Base-by-base conservation (phyloP, 1,140 invertebrate species). In the Armadillidium nasatum region DNA sequence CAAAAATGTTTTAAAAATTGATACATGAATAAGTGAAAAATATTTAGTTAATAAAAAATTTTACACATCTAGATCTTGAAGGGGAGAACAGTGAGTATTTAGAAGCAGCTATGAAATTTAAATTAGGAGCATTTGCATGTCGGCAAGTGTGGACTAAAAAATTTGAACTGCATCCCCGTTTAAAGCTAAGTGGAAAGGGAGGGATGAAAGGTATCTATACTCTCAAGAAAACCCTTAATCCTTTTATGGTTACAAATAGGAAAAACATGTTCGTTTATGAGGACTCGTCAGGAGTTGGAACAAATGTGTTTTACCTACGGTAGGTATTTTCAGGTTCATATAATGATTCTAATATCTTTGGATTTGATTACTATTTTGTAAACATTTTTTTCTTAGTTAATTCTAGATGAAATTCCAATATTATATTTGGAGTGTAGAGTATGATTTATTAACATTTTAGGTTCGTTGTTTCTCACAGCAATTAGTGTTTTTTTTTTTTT, bases 191-290 rank as follows among this genome's bases (percentile, higher is more conserved):
- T 50, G 67, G 77, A 22, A 80, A 80, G 68, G 77, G 75, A 66
- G 75, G 75, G 23, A 80, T 76, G 75, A 75, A 80, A 82, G 87
- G 86, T 70, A 80, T 88, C 15, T 82, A 85, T 77, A 85, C 90
- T 11, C 84, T 93, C 22, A 87, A 89, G 74, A 87, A 87, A 22
- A 89, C 91, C 7, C 84, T 93, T 2, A 90, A 89, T 81, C 88
- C 90, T 54, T 91, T 93, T 81, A 89, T 89, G 0, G 91, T 94
- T 0, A 88, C 87, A 74, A 93, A 94, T 82, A 85, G 92, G 70
- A 89, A 85, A 71, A 93, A 94, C 82, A 93, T 93, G 91, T 93
- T 93, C 86, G 91, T 93, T 1, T 89, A 92, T 84, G 86, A 89
- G 83, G 89, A 93, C 84, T 88, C 85, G 33, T 85, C 88, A 45